phyloP scores from a whole-genome alignment of 2,888 invertebrate genomes.

The Stramonita haemastoma region DNA sequence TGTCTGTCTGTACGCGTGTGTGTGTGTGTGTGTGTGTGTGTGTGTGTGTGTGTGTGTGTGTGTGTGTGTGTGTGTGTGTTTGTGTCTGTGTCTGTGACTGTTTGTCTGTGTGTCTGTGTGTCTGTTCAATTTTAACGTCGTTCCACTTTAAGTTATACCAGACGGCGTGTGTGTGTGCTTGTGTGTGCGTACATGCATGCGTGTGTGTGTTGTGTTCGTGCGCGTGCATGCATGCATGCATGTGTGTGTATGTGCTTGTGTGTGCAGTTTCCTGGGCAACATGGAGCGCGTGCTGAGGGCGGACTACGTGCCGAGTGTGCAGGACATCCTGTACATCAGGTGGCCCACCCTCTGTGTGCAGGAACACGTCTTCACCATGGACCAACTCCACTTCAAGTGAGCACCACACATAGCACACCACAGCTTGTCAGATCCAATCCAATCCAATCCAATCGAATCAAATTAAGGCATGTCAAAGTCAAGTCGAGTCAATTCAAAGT shows the following conservation, averaged over 20 bases:
- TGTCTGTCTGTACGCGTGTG: too few relatives aligned
- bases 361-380: slow-evolving; percentile 67
- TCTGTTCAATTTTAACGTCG: neutral
- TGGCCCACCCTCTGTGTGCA: slow-evolving; percentile 72
- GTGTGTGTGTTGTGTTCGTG: neutral
- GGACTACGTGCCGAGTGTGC: slow-evolving; percentile 68
- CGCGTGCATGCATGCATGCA: neutral
- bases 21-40: too few relatives aligned
- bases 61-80: too few relatives aligned
- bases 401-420: too few relatives aligned
- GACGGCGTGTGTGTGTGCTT: slow-evolving; percentile 26
- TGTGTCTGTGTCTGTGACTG: too few relatives aligned
- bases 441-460: too few relatives aligned
- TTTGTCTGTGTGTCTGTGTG: too few relatives aligned
- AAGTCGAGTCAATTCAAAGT: too few relatives aligned
- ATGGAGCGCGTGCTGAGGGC: slow-evolving; percentile 61
- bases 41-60: too few relatives aligned
- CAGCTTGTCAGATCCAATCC: too few relatives aligned
- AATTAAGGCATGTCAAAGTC: too few relatives aligned
- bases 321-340: slow-evolving; percentile 71
- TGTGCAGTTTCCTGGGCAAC: slow-evolving; percentile 67
- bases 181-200: neutral
- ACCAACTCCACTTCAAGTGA: slow-evolving; percentile 67
- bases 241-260: neutral
- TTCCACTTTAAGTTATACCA: too few relatives aligned